Base-by-base conservation (phyloP, 2,797 vertebrate species). In the Amblyopsis hoosieri region DNA sequence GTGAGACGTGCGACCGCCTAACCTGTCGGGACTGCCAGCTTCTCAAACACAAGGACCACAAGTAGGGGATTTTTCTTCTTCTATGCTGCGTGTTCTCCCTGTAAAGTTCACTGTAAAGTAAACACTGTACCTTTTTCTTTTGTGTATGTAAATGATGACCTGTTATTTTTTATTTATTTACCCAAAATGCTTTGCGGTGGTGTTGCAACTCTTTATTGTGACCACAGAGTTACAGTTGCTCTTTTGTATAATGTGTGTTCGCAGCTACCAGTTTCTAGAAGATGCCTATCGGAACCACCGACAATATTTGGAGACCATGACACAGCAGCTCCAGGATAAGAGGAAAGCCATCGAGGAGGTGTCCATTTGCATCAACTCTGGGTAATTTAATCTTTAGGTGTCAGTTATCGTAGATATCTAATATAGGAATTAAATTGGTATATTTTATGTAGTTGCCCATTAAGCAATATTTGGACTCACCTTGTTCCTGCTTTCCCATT, bases 241-340 rank as follows among this genome's bases (percentile, higher is more conserved):
- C 12, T 13, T 48, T 14, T 12, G n/a, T 14, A 1, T 4, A 48
- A 48, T 48, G 15, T 2, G 64, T 74, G 3, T 68, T 3, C 69
- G 1, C 57, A 94, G 94, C 79, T 99, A 99, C 59, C 98, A 99
- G 81, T 99, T 99, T 91, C 92, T 99, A 80, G 97, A 99, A 83
- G 98, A 99, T 84, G 98, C 98, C 0, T 99, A 98, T 91, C 96
- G 94, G 76, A 99, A 97, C 85, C 98, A 99, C 89, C 95, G 93
- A 81, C 95, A 96, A 74, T 95, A 98, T 73, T 94, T 99, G 80
- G 97, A 98, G 80, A 97, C 94, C 51, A 92, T 99, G 86, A 97
- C 97, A 3, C 92, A 93, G 46, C 98, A 99, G 85, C 69, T 99
- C 74, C 96, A 97, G 90, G 97, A 99, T 72, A 99, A 98, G 85